Conservation (phyloP, 2,888 invertebrate species). For the Bombylius discolor region DNA sequence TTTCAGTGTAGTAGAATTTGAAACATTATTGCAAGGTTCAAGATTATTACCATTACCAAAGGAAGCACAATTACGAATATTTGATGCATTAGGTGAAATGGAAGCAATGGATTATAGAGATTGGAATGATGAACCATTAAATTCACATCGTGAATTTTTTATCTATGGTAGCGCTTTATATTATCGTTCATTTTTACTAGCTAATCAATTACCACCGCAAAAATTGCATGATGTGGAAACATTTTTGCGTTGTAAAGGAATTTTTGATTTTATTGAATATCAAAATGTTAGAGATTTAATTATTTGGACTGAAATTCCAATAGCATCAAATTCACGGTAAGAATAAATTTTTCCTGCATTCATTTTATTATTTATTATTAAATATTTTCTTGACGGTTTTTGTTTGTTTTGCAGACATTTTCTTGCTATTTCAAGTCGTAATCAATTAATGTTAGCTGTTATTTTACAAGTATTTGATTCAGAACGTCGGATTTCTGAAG, state of each 20-base stretch:
- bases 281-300: conserved; percentile 58
- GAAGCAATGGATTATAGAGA: conserved; percentile 85
- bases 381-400: neutral
- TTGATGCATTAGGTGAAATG: conserved; percentile 76
- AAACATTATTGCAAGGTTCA: conserved; percentile 51
- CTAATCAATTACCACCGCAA: conserved; percentile 61
- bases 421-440: conserved; percentile 59
- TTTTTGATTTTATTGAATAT: conserved; percentile 52
- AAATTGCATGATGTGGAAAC: conserved; percentile 64
- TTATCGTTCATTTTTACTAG: conserved; percentile 43
- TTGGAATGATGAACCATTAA: conserved; percentile 56
- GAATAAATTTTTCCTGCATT: neutral
- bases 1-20: conserved; percentile 36
- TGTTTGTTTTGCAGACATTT: conserved; percentile 34
- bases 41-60: conserved; percentile 54
- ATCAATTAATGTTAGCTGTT: conserved; percentile 53
- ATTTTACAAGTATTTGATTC: conserved; percentile 39
- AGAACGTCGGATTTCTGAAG: conserved; percentile 14
- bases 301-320: conserved; percentile 57
- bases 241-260: conserved; percentile 59
- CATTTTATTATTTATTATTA: neutral
- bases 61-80: conserved; percentile 67
- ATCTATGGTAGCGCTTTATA: conserved; percentile 42
- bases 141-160: conserved; percentile 37
- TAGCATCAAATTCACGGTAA: conserved; percentile 12